Conservation (phyloP, 2,797 vertebrate species). For the Pangasius djambal region DNA sequence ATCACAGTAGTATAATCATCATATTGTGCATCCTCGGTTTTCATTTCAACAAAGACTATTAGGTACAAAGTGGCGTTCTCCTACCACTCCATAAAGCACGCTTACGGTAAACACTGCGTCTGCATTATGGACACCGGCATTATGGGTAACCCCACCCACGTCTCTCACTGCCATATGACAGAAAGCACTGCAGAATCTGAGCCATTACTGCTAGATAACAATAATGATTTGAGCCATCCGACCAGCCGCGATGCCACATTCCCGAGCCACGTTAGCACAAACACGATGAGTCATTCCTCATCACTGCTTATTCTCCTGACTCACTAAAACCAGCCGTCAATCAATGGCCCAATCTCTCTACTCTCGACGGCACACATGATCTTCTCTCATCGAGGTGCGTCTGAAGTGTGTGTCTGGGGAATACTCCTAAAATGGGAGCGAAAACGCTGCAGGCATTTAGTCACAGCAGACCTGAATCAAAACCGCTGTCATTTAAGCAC, state of each 20-base stretch:
- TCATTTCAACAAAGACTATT: neutral
- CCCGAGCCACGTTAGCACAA: neutral
- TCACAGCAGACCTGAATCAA: neutral
- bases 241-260: neutral
- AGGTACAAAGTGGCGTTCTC: neutral
- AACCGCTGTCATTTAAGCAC: neutral
- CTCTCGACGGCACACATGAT: neutral
- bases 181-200: neutral
- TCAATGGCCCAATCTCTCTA: neutral
- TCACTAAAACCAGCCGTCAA: neutral
- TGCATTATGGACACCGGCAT: neutral
- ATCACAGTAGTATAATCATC: neutral
- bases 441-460: neutral
- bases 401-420: neutral
- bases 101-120: neutral
- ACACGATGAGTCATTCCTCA: slow-evolving; percentile 7
- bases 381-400: neutral
- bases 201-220: neutral
- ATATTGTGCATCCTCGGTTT: neutral
- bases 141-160: neutral
- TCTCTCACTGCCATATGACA: neutral
- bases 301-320: neutral
- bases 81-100: neutral
- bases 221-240: neutral
- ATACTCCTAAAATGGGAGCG: neutral